phyloP scores from a whole-genome alignment of 2,113 vertebrate genomes.

The Ictalurus punctatus region DNA sequence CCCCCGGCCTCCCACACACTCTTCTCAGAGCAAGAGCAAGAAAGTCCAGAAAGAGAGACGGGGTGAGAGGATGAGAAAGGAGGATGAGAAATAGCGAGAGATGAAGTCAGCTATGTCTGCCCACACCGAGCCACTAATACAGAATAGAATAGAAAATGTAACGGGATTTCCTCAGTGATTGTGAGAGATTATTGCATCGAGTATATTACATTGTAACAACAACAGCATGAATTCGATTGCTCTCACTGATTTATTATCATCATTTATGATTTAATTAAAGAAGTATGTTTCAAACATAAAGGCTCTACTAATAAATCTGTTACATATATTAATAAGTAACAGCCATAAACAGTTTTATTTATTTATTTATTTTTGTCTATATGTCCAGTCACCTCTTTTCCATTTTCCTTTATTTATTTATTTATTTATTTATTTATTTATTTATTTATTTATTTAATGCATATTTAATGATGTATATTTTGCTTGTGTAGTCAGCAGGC shows the following conservation, averaged over 20 bases:
- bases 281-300: neutral
- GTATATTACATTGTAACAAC: neutral
- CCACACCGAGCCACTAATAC: neutral
- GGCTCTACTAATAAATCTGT: neutral
- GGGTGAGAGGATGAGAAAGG: neutral
- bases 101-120: neutral
- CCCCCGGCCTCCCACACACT: conserved; percentile 55
- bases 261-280: neutral
- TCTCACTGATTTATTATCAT: neutral
- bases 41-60: conserved; percentile 9
- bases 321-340: neutral
- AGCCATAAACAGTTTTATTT: neutral
- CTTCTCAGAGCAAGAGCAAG: conserved; percentile 22
- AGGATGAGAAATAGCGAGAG: conserved; percentile 26
- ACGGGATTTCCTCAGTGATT: neutral
- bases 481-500: neutral
- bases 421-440: neutral
- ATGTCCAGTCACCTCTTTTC: too few relatives aligned
- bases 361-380: neutral
- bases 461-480: neutral
- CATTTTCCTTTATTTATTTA: neutral
- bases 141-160: neutral
- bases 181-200: neutral
- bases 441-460: neutral
- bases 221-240: too few relatives aligned